Conservation (phyloP, 2,797 vertebrate species). For the Chloroceryle amazona region DNA sequence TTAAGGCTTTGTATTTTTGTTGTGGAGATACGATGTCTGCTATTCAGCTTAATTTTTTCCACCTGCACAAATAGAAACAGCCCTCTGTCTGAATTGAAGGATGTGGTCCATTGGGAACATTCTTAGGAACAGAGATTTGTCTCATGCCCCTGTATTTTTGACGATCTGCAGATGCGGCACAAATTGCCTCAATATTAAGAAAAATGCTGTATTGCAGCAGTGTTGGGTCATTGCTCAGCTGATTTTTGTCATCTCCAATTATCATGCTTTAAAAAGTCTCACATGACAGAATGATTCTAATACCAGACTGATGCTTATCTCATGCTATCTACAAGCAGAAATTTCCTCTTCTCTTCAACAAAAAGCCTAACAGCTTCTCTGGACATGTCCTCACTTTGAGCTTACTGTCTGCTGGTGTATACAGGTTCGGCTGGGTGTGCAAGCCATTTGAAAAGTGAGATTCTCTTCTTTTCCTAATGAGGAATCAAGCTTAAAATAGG, state of each 20-base stretch:
- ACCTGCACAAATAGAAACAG: not conserved
- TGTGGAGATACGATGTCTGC: not conserved
- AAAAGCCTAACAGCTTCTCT: not conserved
- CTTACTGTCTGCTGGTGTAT: not conserved
- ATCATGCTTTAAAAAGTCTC: constrained; percentile 1
- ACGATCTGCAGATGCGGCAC: constrained; percentile 12
- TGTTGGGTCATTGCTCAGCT: constrained; percentile 13
- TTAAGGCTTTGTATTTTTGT: not conserved
- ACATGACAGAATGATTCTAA: not conserved
- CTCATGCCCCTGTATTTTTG: not conserved
- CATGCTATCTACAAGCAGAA: not conserved
- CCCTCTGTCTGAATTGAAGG: not conserved
- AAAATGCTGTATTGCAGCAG: constrained; percentile 19
- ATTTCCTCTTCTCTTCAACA: not conserved
- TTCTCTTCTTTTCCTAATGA: constrained; percentile 10
- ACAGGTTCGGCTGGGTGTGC: not conserved
- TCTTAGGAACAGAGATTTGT: constrained; percentile 6
- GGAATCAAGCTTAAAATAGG: not conserved
- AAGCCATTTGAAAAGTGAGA: not conserved
- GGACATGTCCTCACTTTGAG: not conserved
- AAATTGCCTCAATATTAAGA: constrained; percentile 38
- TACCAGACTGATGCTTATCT: not conserved
- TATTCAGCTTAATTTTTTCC: not conserved
- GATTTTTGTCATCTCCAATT: constrained; percentile 56
- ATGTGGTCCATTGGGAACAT: not conserved